phyloP scores from a whole-genome alignment of 37 sponge, comb jelly and placozoan genomes.

The Tethya wilhelma region DNA sequence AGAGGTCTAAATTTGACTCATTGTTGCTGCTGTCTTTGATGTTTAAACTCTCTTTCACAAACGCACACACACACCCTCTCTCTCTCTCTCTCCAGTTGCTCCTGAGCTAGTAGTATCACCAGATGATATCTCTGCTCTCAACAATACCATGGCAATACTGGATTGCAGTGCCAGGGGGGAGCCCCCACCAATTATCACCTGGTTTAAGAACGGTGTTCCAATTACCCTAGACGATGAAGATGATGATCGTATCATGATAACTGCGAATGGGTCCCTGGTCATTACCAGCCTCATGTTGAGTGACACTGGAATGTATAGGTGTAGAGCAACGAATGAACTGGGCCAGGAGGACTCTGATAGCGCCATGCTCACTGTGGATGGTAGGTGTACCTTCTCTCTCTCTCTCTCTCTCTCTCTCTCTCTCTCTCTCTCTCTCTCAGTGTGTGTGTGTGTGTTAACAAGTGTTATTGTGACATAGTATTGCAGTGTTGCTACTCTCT shows the following conservation, averaged over 20 bases:
- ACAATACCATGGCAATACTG: conserved; percentile 1
- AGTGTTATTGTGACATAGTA: not conserved
- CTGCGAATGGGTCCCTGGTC: conserved; percentile 6
- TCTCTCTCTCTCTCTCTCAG: too few relatives aligned
- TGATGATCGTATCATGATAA: not conserved
- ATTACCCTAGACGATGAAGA: not conserved
- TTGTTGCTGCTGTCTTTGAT: too few relatives aligned
- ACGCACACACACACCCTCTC: conserved; percentile 18
- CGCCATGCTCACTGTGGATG: conserved; percentile 6
- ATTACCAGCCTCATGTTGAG: not conserved
- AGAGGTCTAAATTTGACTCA: too few relatives aligned
- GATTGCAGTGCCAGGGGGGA: conserved; percentile 43
- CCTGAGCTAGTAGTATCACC: conserved; percentile 2
- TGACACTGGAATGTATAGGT: conserved; percentile 26
- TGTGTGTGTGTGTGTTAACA: not conserved
- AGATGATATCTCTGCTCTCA: not conserved
- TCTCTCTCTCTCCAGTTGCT: conserved; percentile 7
- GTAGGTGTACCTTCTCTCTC: conserved; percentile 30
- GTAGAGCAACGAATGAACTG: conserved; percentile 13
- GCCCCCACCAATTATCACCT: conserved; percentile 53
- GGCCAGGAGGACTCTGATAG: conserved; percentile 11
- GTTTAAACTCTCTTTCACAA: too few relatives aligned
- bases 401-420: too few relatives aligned
- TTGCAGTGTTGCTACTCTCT: not conserved
- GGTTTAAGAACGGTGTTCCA: conserved; percentile 25